phyloP scores from a whole-genome alignment of 2,888 invertebrate genomes.

The Ypsolopha scabrella region DNA sequence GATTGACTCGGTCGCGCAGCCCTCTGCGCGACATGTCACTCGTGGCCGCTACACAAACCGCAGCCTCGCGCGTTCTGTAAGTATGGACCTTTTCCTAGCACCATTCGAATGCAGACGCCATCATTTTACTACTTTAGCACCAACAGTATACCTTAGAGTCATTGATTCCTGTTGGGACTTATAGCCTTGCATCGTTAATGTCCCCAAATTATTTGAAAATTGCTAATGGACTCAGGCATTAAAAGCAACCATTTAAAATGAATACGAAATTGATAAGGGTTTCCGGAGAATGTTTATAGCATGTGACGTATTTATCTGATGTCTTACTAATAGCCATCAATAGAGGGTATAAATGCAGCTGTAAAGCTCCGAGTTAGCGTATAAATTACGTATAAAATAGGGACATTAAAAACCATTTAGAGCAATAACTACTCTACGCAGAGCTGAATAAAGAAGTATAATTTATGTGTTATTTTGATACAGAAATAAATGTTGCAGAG shows the following conservation, averaged over 20 bases:
- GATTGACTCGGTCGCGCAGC: slow-evolving; percentile 48
- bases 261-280: slow-evolving; percentile 30
- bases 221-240: not conserved
- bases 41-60: slow-evolving; percentile 8
- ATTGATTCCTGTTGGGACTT: too few species aligned
- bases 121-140: too few species aligned
- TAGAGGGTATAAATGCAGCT: slow-evolving; percentile 52
- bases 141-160: too few species aligned
- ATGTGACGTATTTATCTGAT: slow-evolving; percentile 43
- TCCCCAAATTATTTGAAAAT: not conserved
- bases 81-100: not conserved
- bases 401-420: slow-evolving; percentile 67
- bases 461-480: slow-evolving; percentile 60
- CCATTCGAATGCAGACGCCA: not conserved
- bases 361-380: slow-evolving; percentile 30
- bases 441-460: slow-evolving; percentile 57
- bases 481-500: slow-evolving; percentile 51
- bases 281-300: slow-evolving; percentile 39
- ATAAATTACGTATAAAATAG: slow-evolving; percentile 60
- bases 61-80: not conserved
- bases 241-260: slow-evolving; percentile 7
- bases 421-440: slow-evolving; percentile 57
- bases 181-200: too few species aligned
- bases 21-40: slow-evolving; percentile 7
- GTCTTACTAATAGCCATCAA: slow-evolving; percentile 55